Percentiles rank a stretch among this genome's conserved stretches.
Evolutionary conservation across 1,140 invertebrate species (phyloP).

Genomic region (Oedothorax gibbosus): DNA sequence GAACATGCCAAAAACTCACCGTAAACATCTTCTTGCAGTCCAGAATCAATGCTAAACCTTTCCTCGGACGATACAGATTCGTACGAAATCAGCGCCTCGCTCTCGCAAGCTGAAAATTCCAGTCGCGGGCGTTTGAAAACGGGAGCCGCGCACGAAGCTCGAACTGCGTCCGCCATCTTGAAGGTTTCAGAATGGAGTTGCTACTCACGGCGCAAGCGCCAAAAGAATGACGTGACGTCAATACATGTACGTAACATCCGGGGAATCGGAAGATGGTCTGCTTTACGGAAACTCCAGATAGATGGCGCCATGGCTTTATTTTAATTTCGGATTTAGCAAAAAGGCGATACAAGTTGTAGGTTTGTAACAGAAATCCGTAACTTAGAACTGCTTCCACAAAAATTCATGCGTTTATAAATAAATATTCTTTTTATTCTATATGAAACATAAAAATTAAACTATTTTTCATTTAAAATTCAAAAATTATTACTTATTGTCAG

Average conservation of each 20-base stretch:
- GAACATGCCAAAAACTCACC: slow-evolving; percentile 47
- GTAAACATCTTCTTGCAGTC: slow-evolving; percentile 34
- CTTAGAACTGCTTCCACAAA: too few species aligned
- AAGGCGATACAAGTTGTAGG: too few species aligned
- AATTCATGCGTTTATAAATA: too few species aligned
- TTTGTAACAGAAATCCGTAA: too few species aligned
- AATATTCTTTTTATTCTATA: too few species aligned
- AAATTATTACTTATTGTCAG: too few species aligned
- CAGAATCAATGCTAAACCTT: slow-evolving; percentile 51
- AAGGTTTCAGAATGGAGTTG: slow-evolving; percentile 41
- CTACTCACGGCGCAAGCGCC: slow-evolving; percentile 37
- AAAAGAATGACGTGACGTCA: slow-evolving; percentile 19
- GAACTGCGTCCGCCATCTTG: slow-evolving; percentile 59
- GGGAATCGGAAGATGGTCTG: neutral
- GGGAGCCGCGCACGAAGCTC: slow-evolving; percentile 55
- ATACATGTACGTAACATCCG: slow-evolving; percentile 29
- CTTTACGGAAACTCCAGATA: neutral
- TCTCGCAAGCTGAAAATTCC: slow-evolving; percentile 38
- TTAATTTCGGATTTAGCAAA: too few species aligned
- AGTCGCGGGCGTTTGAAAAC: slow-evolving; percentile 55
- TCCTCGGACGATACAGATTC: slow-evolving; percentile 50
- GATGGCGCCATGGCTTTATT: neutral
- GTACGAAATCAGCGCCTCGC: slow-evolving; percentile 38
- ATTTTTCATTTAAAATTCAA: too few species aligned
- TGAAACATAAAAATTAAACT: too few species aligned